Conservation (phyloP, 92 coral and sea anemone species). For the Bergia sp. region DNA sequence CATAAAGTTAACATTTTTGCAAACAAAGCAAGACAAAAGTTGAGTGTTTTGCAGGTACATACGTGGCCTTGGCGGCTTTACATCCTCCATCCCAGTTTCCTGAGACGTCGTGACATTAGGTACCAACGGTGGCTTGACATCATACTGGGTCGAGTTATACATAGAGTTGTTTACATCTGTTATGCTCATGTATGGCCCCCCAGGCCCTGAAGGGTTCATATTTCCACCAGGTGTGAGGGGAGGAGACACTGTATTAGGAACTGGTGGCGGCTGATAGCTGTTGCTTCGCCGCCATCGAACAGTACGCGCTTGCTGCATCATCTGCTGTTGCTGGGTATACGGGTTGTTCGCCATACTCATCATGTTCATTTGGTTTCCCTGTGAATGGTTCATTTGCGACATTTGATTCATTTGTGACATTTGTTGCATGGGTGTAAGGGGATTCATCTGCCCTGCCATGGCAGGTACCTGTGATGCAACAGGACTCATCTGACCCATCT, state of each 20-base stretch:
- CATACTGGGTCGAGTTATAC: constrained; percentile 56
- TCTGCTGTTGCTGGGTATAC: constrained; percentile 28
- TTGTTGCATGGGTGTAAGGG: constrained; percentile 63
- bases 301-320: constrained; percentile 14
- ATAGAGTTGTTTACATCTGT: constrained; percentile 57
- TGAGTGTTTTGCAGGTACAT: neutral
- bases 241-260: constrained; percentile 81
- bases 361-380: constrained; percentile 36
- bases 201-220: constrained; percentile 59
- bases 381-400: constrained; percentile 33
- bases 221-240: constrained; percentile 73
- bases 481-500: constrained; percentile 41
- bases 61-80: constrained; percentile 76
- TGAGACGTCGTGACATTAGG: constrained; percentile 70
- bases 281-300: constrained; percentile 34
- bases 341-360: constrained; percentile 32
- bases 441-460: constrained; percentile 47
- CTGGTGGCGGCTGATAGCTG: constrained; percentile 63
- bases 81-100: constrained; percentile 72
- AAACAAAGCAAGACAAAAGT: neutral
- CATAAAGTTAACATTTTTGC: neutral
- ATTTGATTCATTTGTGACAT: constrained; percentile 60
- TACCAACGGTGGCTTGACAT: constrained; percentile 63
- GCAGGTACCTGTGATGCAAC: constrained; percentile 21
- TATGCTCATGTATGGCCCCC: constrained; percentile 74